Evolutionary conservation across 2,797 vertebrate species (phyloP).

Genomic region (Propithecus perrieri): DNA sequence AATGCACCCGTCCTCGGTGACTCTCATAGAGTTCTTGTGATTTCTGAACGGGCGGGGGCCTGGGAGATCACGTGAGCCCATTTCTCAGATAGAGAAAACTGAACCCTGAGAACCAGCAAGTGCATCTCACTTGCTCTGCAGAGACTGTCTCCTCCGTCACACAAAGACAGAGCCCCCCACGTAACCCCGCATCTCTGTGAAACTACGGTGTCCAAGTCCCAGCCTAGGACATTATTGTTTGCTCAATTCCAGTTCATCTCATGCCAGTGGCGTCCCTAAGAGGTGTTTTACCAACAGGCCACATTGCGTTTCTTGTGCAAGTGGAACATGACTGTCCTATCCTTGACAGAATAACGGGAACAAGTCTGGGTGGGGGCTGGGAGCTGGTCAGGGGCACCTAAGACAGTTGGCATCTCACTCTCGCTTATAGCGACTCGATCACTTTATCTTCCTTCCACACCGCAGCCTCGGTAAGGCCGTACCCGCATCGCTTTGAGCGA

Average conservation of each 20-base stretch:
- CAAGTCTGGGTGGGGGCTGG: accelerated
- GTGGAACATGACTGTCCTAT: not conserved
- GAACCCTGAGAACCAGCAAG: not conserved
- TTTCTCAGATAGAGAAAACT: not conserved
- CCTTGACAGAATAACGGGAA: accelerated
- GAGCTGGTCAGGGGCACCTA: too few species aligned
- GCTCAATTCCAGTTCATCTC: accelerated
- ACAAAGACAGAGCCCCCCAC: accelerated
- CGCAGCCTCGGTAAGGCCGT: not conserved
- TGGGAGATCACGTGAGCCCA: not conserved
- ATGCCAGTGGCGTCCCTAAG: accelerated
- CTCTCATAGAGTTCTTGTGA: accelerated
- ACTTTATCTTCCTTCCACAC: not conserved
- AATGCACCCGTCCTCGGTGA: accelerated
- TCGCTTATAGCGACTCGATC: too few species aligned
- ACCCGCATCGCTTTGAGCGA: not conserved
- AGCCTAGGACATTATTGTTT: accelerated
- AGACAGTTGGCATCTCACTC: not conserved
- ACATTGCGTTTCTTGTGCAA: accelerated
- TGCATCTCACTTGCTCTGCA: not conserved
- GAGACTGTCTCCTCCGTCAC: accelerated
- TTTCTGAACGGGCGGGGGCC: not conserved
- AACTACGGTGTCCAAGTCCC: accelerated
- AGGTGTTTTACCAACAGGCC: accelerated
- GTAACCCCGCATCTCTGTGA: accelerated